Conservation (phyloP, 2,888 invertebrate genomes). For the Stenchaetothrips biformis region DNA sequence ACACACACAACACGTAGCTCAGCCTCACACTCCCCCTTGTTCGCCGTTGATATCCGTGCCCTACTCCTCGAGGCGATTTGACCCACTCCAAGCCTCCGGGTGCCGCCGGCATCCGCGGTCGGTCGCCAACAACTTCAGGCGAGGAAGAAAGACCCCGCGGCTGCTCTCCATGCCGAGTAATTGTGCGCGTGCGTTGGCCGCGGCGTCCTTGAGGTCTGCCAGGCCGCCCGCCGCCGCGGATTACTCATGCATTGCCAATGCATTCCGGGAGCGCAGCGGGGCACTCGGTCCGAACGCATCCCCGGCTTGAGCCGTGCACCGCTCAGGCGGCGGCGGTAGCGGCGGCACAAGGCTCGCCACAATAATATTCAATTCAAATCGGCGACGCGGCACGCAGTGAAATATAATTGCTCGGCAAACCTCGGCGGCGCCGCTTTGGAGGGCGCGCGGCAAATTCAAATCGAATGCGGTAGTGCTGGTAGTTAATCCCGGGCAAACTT, state of each 20-base stretch:
- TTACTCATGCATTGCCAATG: neutral
- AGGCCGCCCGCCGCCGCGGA: neutral
- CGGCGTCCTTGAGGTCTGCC: no score
- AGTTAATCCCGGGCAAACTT: no score
- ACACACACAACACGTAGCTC: neutral
- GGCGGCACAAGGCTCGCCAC: neutral
- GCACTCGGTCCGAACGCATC: neutral
- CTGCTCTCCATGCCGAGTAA: no score
- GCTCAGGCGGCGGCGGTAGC: no score
- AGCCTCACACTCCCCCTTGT: neutral
- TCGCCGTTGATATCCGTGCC: no score
- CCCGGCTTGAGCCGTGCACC: neutral
- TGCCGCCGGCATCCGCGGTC: neutral
- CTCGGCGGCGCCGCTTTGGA: neutral
- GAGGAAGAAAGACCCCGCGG: no score
- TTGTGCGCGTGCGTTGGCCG: no score
- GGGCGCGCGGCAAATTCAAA: neutral
- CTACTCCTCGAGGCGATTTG: no score
- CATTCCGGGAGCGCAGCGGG: neutral
- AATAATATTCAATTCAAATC: neutral
- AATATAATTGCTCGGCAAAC: neutral
- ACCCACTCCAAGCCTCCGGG: neutral
- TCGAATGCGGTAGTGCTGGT: no score
- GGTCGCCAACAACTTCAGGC: neutral
- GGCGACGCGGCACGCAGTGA: neutral